Base-by-base conservation (phyloP, 2,113 vertebrate species). In the Dipodomys merriami region DNA sequence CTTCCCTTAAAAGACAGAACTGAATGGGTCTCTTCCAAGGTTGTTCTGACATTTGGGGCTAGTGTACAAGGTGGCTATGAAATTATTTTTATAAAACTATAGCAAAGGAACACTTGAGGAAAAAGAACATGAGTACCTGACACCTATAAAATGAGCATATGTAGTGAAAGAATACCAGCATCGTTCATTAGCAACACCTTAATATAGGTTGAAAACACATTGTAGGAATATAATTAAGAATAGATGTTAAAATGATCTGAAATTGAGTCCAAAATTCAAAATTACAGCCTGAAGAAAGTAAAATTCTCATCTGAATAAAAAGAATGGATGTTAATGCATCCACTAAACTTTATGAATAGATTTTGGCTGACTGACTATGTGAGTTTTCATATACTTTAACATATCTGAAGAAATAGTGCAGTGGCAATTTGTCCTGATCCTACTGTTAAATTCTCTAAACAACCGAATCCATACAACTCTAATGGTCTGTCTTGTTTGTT, bases 11-110 rank as follows among this genome's bases (percentile, higher is more conserved):
- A 84, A 89, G 64, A 19, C 33, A 91, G 29, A 53, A 53, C 20
- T 23, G 68, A 19, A 9, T 81, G 30, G 16, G 69, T 60, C 6
- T 90, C 22, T 12, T 85, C 49, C 71, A 85, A 20, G 39, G 49
- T 39, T 78, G 30, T 72, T 62, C 33, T 78, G 78, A 86, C 20
- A 74, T 80, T 84, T 78, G 7, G 53, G 35, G 19, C 25, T 85
- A 33, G 3, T 64, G 77, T 20, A 25, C 84, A 64, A 95, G 16
- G 46, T 77, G 73, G 29, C 11, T 89, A 44, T 84, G 65, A 72
- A 90, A 82, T 90, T 39, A 85, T 57, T 81, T 76, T 81, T 76
- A 60, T 84, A 88, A 88, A 92, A 86, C 30, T 57, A 64, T 30
- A 76, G 10, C 78, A 82, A 80, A 91, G 27, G 12, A 46, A 44